Evolutionary conservation across 2,888 invertebrate genomes (phyloP).

Genomic region (Pyrrhosoma nymphula): DNA sequence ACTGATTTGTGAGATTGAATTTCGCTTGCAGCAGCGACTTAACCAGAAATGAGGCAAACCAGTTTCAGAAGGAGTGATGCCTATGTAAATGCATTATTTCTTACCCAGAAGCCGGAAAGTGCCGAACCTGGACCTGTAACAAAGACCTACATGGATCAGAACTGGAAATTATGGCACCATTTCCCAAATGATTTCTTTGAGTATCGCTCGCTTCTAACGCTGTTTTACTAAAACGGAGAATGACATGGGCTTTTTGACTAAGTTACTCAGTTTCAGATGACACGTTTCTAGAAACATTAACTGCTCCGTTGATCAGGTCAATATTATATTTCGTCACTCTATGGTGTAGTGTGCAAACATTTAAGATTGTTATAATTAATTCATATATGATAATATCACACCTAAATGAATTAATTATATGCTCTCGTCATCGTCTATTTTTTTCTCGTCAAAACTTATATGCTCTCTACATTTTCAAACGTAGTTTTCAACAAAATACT

Average conservation of each 20-base stretch:
- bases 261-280: background rate
- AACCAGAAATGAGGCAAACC: slow-evolving; percentile 14
- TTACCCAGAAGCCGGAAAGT: background rate
- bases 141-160: background rate
- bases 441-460: too few relatives aligned
- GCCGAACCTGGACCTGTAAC: background rate
- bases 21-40: background rate
- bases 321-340: too few relatives aligned
- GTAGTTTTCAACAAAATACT: too few relatives aligned
- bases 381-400: too few relatives aligned
- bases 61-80: background rate
- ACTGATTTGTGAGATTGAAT: background rate
- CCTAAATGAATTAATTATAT: too few relatives aligned
- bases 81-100: background rate
- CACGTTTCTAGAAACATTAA: background rate
- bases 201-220: background rate
- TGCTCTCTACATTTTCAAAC: too few relatives aligned
- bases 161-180: background rate
- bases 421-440: too few relatives aligned
- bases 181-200: background rate
- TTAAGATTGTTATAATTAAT: too few relatives aligned
- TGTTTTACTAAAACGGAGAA: background rate
- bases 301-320: background rate
- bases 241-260: background rate
- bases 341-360: too few relatives aligned